Evolutionary conservation across 2,888 invertebrate genomes (phyloP).

Genomic region (Busseola fusca): DNA sequence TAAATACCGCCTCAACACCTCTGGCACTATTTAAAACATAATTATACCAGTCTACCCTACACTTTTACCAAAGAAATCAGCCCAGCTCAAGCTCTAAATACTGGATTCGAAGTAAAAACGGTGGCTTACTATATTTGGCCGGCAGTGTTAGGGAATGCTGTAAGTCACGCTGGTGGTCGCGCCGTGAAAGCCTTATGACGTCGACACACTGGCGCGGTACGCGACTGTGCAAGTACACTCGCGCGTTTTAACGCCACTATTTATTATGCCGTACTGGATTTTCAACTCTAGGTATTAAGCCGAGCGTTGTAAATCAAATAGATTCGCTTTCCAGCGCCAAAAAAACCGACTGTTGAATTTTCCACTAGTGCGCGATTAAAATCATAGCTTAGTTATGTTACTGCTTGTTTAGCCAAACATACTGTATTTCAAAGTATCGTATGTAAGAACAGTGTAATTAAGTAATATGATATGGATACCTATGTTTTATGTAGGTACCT

Average conservation of each 20-base stretch:
- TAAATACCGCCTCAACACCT: conserved; percentile 8
- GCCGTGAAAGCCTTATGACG: conserved; percentile 40
- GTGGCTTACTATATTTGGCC: conserved; percentile 47
- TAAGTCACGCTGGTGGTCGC: conserved; percentile 43
- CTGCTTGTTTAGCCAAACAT: background rate
- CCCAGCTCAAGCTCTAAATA: conserved; percentile 30
- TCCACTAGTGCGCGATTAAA: background rate
- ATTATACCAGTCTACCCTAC: conserved; percentile 18
- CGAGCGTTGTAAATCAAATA: background rate
- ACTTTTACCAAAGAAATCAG: conserved; percentile 35
- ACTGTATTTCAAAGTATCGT: background rate
- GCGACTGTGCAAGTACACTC: background rate
- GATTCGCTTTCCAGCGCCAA: background rate
- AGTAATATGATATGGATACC: background rate
- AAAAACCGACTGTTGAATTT: background rate
- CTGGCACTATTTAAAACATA: background rate
- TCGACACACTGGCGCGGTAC: conserved; percentile 19
- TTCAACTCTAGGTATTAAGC: background rate
- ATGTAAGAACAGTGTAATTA: background rate
- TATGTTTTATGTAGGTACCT: background rate
- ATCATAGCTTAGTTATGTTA: background rate
- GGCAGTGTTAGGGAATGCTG: conserved; percentile 46
- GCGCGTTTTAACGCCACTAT: background rate
- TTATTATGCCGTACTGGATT: background rate
- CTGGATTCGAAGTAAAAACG: conserved; percentile 45